Evolutionary conservation across 2,113 vertebrate species (phyloP), one percentile per base, ranked within the genome.

Genomic region (Riparia riparia): DNA sequence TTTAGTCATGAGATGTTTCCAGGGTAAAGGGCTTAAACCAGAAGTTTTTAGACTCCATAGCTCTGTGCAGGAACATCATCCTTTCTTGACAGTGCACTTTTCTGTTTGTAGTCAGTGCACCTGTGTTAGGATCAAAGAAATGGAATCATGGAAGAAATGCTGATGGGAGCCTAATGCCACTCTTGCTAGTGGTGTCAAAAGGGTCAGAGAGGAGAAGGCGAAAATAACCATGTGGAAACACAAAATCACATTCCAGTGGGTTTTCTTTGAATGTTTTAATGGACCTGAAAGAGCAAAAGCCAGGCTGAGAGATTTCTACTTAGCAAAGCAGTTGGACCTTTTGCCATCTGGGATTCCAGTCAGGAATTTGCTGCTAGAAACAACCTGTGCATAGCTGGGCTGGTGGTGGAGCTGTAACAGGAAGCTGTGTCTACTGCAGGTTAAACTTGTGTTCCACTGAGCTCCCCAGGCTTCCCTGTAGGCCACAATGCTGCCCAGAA

Each of bases 401-500:
- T 58, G 44, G 2, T 73, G 50, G 19, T 44, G 26, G 32, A 80
- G 26, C 29, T 83, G 20, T 29, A 65, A 18, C 8, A 44, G 32
- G 12, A 29, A 54, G 10, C 5, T 60, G 5, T 66, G 58, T 24
- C 32, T 77, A 1, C 49, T 3, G 1, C 8, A 72, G 37, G 26
- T 66, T 29, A 41, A 19, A 12, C 26, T 57, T 51, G 21, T 47
- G 12, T 29, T 72, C 41, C 68, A 31, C 20, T 34, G 42, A 13
- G 58, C 37, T 86, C 12, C 42, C 12, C 39, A 42, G 66, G 25
- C 8, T 85, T 66, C 37, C 20, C 12, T 16, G 1, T 16, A 19
- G 31, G 17, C 41, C 0, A 0, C 58, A 28, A 16, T 8, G n/a
- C 37, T 90, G 22, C 51, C 60, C 28, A 53, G 10, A 70, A 24